Conservation (phyloP, 1,140 invertebrate genomes). For the Drosophila nasuta region DNA sequence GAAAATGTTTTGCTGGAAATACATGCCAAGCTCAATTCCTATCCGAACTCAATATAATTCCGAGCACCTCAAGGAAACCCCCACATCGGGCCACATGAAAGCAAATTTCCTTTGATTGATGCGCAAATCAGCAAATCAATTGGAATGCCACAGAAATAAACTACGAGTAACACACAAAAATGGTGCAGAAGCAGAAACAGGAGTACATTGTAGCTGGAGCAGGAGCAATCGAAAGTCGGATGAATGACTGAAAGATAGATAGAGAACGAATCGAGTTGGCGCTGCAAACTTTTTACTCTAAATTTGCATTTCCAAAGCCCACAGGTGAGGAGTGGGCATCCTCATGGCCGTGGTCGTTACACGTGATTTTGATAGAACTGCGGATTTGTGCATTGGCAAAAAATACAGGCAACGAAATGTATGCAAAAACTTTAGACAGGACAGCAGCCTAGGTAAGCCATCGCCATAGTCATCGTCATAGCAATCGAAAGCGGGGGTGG, state of each 20-base stretch:
- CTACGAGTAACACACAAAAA: slow-evolving; percentile 40
- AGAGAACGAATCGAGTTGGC: slow-evolving; percentile 21
- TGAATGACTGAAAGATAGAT: not conserved
- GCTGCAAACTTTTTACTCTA: slow-evolving; percentile 34
- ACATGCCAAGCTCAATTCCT: slow-evolving; percentile 27
- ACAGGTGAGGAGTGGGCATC: slow-evolving; percentile 27
- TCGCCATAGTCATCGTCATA: slow-evolving; percentile 18
- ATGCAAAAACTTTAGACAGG: slow-evolving; percentile 34
- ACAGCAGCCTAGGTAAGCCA: slow-evolving; percentile 9
- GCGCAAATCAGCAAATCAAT: slow-evolving; percentile 76
- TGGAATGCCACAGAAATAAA: slow-evolving; percentile 64
- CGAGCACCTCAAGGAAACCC: slow-evolving; percentile 18
- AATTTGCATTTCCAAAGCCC: slow-evolving; percentile 68
- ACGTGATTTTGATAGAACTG: slow-evolving; percentile 49
- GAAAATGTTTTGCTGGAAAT: slow-evolving; percentile 6
- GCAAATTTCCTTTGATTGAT: slow-evolving; percentile 68
- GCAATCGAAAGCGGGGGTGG: not conserved
- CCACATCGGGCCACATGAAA: slow-evolving; percentile 42
- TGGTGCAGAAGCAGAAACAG: slow-evolving; percentile 4
- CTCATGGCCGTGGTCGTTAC: slow-evolving; percentile 24
- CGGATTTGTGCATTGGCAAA: slow-evolving; percentile 47
- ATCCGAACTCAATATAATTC: slow-evolving; percentile 4
- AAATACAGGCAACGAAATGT: slow-evolving; percentile 37
- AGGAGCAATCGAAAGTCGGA: not conserved
- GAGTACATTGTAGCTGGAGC: no score